Base-by-base conservation (phyloP, 2,797 vertebrate genomes). In the Epinephelus malabaricus region DNA sequence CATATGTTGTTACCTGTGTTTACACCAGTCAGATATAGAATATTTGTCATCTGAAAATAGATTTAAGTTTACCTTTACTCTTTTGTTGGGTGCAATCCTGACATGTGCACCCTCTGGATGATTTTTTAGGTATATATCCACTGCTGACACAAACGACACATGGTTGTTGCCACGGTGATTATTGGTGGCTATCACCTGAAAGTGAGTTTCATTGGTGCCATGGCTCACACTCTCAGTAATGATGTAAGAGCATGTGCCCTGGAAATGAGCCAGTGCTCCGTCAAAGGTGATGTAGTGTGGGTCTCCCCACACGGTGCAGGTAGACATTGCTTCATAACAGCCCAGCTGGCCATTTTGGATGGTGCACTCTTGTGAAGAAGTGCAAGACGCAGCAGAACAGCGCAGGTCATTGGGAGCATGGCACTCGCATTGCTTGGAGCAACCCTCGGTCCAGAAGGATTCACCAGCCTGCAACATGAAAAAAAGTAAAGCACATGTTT, bases 221-320 rank as follows among this genome's bases (percentile, higher is more conserved):
- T 77, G 58, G n/a, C 17, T 63, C 19, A 59, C 63, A 17, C 89
- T 92, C 63, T 91, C 78, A 6, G 91, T 30, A n/a, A 96, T 83
- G 66, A 89, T 54, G 6, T 96, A 96, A 21, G 93, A 88, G 19
- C 96, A 96, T 46, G 92, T 90, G 6, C 96, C 95, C 91, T 94
- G 86, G 18, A 89, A 95, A 84, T 95, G 92, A 14, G 90, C 85
- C 43, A 95, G 5, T 1, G 93, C 92, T 5, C 95, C 94, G 8
- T 96, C 95, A 1, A 95, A 96, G 0, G 94, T 94, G 79, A 90
- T 47, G 86, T 96, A 96, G 79, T 96, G 95, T 4, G 95, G 93
- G 62, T 95, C 95, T 0, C 95, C 95, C 0, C 87, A 95, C 46
- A 92, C 91, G 0, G 63, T 87, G 76, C 96, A 96, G 13, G 89